Conservation (phyloP, 1,140 invertebrate genomes). For the Brachionus sp. region DNA sequence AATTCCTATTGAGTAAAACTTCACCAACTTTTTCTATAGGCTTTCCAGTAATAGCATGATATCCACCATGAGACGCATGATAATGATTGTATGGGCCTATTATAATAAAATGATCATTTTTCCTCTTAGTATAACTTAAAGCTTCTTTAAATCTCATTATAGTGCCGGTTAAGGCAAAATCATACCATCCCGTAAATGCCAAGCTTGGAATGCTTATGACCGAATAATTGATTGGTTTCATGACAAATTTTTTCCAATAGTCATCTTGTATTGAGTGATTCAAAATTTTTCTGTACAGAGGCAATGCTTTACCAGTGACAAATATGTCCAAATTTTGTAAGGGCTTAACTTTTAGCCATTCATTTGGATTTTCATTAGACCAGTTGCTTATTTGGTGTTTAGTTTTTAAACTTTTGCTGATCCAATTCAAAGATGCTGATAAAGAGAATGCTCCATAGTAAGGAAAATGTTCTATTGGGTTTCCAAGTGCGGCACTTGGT, state of each 20-base stretch:
- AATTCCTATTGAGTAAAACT: neutral
- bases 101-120: neutral
- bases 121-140: neutral
- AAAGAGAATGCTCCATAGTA: slow-evolving; percentile 4
- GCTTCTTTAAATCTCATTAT: neutral
- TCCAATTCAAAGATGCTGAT: neutral
- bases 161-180: neutral
- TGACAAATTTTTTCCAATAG: neutral
- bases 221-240: neutral
- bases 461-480: neutral
- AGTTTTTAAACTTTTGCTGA: neutral
- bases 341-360: neutral
- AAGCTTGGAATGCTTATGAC: neutral
- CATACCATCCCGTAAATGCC: slow-evolving; percentile 35
- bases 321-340: neutral
- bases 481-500: neutral
- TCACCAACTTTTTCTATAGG: slow-evolving; percentile 16
- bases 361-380: neutral
- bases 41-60: neutral
- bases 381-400: neutral
- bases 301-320: neutral
- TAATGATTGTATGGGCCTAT: slow-evolving; percentile 8
- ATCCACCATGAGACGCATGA: slow-evolving; percentile 23
- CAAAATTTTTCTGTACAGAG: slow-evolving; percentile 9
- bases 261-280: neutral